Evolutionary conservation across 2,113 vertebrate genomes (phyloP).

Genomic region (Trichechus manatus): DNA sequence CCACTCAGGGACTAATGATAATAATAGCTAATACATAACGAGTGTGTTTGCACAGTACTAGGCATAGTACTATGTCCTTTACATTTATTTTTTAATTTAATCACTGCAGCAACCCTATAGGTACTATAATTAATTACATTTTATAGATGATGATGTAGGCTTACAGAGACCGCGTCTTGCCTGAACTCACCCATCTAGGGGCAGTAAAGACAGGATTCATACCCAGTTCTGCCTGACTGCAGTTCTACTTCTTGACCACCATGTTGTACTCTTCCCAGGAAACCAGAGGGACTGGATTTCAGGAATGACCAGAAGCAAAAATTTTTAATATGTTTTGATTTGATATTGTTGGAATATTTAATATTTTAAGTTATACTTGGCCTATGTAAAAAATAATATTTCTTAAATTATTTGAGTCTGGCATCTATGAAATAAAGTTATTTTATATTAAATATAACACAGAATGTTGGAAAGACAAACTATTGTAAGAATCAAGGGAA

Average conservation of each 20-base stretch:
- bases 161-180: neutral
- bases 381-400: neutral
- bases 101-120: neutral
- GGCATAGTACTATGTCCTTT: neutral
- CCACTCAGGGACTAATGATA: neutral
- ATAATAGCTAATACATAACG: slow-evolving; percentile 5
- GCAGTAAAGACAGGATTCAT: neutral
- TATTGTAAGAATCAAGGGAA: neutral
- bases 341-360: neutral
- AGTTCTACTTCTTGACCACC: neutral
- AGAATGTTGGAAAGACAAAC: neutral
- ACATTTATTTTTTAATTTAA: slow-evolving; percentile 52
- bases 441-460: neutral
- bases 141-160: neutral
- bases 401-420: slow-evolving; percentile 15
- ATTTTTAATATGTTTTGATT: neutral
- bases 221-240: neutral
- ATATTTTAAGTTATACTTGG: neutral
- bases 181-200: neutral
- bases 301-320: neutral
- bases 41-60: neutral
- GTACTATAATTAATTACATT: neutral
- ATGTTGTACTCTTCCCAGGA: neutral
- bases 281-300: neutral
- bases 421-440: neutral